Conservation (phyloP, 2,888 invertebrate genomes). For the Chymomyza caudatula region DNA sequence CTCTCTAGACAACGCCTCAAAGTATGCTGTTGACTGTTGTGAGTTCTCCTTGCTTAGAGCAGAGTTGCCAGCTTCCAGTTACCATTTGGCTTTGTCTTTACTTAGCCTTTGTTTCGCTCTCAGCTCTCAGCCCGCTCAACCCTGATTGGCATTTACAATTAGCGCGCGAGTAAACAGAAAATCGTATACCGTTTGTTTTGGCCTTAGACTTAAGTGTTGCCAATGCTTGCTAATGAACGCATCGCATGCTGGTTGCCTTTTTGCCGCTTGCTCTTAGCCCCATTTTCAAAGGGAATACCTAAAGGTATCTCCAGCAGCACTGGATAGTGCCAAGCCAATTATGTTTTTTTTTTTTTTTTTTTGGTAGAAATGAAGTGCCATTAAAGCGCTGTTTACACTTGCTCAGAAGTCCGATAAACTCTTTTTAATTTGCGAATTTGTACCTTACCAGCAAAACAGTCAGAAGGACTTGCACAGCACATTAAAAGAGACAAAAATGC, state of each 20-base stretch:
- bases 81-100: slow-evolving; percentile 42
- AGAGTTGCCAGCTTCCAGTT: slow-evolving; percentile 7
- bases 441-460: too few relatives aligned
- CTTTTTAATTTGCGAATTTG: background rate
- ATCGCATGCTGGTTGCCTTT: slow-evolving; percentile 14
- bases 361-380: background rate
- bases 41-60: background rate
- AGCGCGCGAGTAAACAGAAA: slow-evolving; percentile 73
- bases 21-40: background rate
- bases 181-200: slow-evolving; percentile 40
- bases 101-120: slow-evolving; percentile 49
- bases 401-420: background rate
- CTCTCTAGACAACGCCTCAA: background rate
- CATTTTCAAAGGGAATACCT: background rate
- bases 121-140: slow-evolving; percentile 14
- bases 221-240: slow-evolving; percentile 41
- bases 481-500: too few relatives aligned
- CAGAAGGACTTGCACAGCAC: too few relatives aligned
- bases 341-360: too few relatives aligned
- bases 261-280: background rate
- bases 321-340: background rate
- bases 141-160: slow-evolving; percentile 77
- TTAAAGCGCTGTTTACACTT: background rate
- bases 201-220: slow-evolving; percentile 23
- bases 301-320: background rate